Percentiles rank a stretch among this genome's conserved stretches.
phyloP scores from a whole-genome alignment of 1,140 invertebrate genomes.

The Drosophila lacteicornis region DNA sequence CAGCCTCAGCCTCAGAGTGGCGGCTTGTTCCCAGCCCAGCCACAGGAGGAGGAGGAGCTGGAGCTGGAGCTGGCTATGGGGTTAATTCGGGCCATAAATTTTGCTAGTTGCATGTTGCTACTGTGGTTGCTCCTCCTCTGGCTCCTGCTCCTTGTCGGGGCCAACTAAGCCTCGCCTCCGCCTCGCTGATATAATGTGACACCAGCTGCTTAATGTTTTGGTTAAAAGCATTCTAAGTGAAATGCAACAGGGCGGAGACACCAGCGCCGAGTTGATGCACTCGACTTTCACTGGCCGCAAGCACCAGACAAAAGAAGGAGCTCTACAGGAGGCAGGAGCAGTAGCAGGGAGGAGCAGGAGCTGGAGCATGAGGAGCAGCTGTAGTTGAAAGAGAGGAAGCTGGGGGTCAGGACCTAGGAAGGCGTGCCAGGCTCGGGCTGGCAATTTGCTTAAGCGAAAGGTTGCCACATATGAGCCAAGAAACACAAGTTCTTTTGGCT shows the following conservation, averaged over 20 bases:
- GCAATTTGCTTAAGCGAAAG: conserved; percentile 79
- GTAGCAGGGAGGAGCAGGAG: conserved; percentile 1
- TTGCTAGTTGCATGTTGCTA: conserved; percentile 14
- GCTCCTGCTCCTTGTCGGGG: conserved; percentile 7
- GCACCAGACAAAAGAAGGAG: conserved; percentile 44
- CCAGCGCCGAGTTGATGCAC: conserved; percentile 26
- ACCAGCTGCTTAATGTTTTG: conserved; percentile 83
- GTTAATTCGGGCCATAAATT: conserved; percentile 70
- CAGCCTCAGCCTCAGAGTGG: conserved; percentile 22
- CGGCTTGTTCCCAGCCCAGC: conserved; percentile 28
- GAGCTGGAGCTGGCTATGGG: conserved; percentile 8
- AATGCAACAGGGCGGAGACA: conserved; percentile 64
- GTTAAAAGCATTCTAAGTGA: conserved; percentile 83
- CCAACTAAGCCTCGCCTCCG: conserved; percentile 40
- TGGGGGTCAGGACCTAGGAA: conserved; percentile 1
- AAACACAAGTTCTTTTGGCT: conserved; percentile 1
- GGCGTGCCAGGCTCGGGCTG: conserved; percentile 43
- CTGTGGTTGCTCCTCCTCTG: conserved; percentile 28
- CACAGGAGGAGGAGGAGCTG: background rate
- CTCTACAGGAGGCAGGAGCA: background rate
- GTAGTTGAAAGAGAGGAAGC: background rate
- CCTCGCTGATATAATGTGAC: conserved; percentile 76
- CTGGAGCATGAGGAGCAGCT: background rate
- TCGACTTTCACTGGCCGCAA: conserved; percentile 65
- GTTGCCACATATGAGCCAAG: conserved; percentile 42